A percentile compares a stretch with the other conserved stretches of the same genome.
Conservation (phyloP, 2,113 vertebrate species). For the Panurus biarmicus region DNA sequence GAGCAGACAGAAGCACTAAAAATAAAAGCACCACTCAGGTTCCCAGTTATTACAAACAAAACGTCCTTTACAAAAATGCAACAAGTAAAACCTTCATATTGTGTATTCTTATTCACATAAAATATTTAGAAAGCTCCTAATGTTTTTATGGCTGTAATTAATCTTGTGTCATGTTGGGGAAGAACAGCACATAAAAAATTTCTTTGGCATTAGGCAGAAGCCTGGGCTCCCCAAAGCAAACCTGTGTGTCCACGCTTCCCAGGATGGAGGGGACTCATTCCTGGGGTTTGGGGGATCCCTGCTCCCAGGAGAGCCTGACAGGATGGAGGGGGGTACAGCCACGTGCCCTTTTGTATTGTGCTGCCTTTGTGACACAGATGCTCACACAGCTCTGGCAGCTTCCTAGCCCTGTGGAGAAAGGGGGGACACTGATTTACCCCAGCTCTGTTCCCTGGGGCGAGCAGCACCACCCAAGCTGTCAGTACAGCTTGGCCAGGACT, state of each 20-base stretch:
- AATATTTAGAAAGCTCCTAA: constrained; percentile 62
- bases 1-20: constrained; percentile 5
- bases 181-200: constrained; percentile 4
- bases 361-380: not conserved
- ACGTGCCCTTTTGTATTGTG: rapidly evolving
- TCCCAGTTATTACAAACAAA: constrained; percentile 28
- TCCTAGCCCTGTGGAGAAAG: rapidly evolving
- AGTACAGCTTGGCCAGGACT: not conserved
- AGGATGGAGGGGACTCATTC: rapidly evolving
- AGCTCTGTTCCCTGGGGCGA: not conserved
- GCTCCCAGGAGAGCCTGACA: not conserved
- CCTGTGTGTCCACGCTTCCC: rapidly evolving
- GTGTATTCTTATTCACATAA: constrained; percentile 33
- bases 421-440: rapidly evolving
- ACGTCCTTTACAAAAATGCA: not conserved
- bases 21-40: constrained; percentile 31
- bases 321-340: not conserved
- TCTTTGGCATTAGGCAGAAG: not conserved
- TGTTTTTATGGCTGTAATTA: constrained; percentile 58
- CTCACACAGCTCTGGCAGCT: not conserved
- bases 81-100: constrained; percentile 8
- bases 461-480: rapidly evolving
- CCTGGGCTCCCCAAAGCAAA: not conserved
- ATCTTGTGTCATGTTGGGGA: constrained; percentile 43
- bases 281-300: not conserved